Percentiles rank a stretch among this genome's conserved stretches.
phyloP scores from a whole-genome alignment of 2,888 invertebrate genomes.

The Myopa tessellatipennis region DNA sequence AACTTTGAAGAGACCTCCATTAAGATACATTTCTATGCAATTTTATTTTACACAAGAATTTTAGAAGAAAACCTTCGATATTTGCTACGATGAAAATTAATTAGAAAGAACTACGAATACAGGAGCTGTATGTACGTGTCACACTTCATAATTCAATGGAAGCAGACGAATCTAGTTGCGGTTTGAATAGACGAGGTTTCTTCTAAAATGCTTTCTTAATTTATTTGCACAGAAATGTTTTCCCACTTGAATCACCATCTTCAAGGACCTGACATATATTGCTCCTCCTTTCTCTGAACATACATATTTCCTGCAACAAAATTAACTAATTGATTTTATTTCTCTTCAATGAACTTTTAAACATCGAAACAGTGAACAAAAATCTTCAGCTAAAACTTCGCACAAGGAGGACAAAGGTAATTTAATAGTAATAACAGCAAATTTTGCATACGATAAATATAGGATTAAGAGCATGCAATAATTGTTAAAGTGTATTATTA shows the following conservation, averaged over 20 bases:
- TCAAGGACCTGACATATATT: background rate
- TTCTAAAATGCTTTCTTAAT: constrained; percentile 19
- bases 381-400: constrained; percentile 59
- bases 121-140: background rate
- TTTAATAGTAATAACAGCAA: constrained; percentile 48
- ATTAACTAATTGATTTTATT: constrained; percentile 31
- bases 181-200: background rate
- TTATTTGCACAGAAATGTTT: constrained; percentile 13
- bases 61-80: constrained; percentile 8
- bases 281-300: background rate
- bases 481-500: constrained; percentile 26
- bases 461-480: constrained; percentile 16
- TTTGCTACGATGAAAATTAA: background rate
- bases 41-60: background rate
- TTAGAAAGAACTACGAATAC: background rate
- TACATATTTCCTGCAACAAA: constrained; percentile 2
- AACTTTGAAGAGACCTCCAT: background rate
- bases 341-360: constrained; percentile 22
- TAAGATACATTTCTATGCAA: constrained; percentile 16
- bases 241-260: background rate
- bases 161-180: too few species aligned
- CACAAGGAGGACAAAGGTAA: constrained; percentile 69
- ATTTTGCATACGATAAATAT: constrained; percentile 19
- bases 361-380: constrained; percentile 55
- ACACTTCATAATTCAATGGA: background rate